Percentiles rank a stretch among this genome's conserved stretches.
Evolutionary conservation across 2,113 vertebrate species (phyloP).

Genomic region (Phylloscopus trochiloides): DNA sequence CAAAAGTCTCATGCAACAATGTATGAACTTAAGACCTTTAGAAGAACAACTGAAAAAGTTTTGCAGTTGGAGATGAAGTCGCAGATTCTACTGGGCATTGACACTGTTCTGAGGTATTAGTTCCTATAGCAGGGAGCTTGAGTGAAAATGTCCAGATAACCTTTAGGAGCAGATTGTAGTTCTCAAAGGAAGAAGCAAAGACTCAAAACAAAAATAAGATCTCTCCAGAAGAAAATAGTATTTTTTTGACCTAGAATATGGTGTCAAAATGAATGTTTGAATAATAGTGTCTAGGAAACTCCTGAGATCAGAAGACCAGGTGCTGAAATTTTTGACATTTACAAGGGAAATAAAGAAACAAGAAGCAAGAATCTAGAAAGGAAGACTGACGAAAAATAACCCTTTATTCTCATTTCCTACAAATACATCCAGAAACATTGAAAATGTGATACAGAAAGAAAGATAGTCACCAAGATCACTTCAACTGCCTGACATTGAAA

Average conservation of each 20-base stretch:
- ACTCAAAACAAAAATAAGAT: not conserved
- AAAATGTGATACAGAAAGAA: not conserved
- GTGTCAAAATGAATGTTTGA: not conserved
- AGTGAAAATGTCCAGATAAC: not conserved
- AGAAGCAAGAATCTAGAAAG: not conserved
- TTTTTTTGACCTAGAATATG: not conserved
- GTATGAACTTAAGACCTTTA: not conserved
- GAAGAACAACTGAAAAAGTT: not conserved
- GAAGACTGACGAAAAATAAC: not conserved
- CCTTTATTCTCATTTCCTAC: not conserved
- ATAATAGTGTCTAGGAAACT: not conserved
- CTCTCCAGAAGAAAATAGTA: not conserved
- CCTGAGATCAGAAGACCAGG: not conserved
- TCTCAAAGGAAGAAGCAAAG: not conserved
- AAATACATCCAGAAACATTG: not conserved
- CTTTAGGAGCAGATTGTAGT: not conserved
- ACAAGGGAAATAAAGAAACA: not conserved
- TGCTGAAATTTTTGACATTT: not conserved
- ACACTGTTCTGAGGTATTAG: not conserved
- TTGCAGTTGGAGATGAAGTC: not conserved
- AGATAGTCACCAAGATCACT: not conserved
- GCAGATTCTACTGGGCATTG: not conserved
- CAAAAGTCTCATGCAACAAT: fast-evolving
- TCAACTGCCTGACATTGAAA: not conserved
- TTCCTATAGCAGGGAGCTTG: not conserved